phyloP scores from a whole-genome alignment of 64 coral and sea anemone genomes.

The Orbicella faveolata region DNA sequence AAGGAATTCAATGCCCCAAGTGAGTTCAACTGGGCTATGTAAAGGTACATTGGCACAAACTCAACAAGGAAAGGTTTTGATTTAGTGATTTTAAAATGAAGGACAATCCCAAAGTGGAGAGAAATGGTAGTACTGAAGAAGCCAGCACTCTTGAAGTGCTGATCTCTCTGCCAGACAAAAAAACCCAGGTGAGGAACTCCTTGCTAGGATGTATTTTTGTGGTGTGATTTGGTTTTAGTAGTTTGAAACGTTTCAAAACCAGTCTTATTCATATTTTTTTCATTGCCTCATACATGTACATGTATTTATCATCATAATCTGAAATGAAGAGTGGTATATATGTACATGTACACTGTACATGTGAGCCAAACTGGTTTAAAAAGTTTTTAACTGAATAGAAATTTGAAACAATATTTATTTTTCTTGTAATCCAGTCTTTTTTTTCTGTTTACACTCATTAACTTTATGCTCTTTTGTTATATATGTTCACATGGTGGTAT shows the following conservation, averaged over 20 bases:
- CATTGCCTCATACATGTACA: too few relatives aligned
- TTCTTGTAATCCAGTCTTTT: too few relatives aligned
- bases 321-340: too few relatives aligned
- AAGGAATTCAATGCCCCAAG: not conserved
- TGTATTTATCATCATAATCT: too few relatives aligned
- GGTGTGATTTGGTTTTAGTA: too few relatives aligned
- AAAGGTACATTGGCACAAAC: not conserved
- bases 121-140: slow-evolving; percentile 1
- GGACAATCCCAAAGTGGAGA: not conserved
- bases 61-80: not conserved
- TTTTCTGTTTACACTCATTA: too few relatives aligned
- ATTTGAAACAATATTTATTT: too few relatives aligned
- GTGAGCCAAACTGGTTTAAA: too few relatives aligned
- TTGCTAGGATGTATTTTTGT: not conserved
- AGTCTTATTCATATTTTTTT: too few relatives aligned
- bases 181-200: not conserved
- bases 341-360: too few relatives aligned
- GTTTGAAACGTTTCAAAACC: too few relatives aligned
- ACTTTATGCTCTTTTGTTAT: not conserved
- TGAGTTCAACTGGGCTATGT: not conserved
- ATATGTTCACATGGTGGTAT: not conserved
- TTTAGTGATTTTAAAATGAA: slow-evolving; percentile 9
- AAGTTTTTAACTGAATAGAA: too few relatives aligned
- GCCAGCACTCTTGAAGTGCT: slow-evolving; percentile 7
- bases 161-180: slow-evolving; percentile 19